Percentiles rank a stretch among this genome's conserved stretches.
These are phyloP conservation scores for Erethizon dorsatum DNA, from an alignment of 2,797 vertebrate genomes.

Conservation along the genomic window DNA sequence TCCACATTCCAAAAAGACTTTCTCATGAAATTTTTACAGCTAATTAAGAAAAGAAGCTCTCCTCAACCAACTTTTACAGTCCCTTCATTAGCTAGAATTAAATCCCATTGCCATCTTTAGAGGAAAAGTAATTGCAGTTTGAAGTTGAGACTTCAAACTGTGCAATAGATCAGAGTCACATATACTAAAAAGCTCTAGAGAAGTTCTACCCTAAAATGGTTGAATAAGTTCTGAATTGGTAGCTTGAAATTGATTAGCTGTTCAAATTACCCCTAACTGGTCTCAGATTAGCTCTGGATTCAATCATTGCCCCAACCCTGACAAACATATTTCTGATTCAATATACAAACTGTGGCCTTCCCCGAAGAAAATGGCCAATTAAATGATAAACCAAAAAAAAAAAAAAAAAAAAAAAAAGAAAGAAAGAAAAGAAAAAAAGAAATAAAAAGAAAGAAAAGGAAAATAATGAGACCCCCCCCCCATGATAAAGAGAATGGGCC, in stretches of 20 bases:
- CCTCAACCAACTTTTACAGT: not conserved
- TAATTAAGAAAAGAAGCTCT: not conserved
- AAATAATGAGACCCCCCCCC: not conserved
- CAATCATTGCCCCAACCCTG: not conserved
- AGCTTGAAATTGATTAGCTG: not conserved
- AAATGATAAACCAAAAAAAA: conserved; percentile 40
- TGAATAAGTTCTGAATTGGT: not conserved
- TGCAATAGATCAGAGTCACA: not conserved
- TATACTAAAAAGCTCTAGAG: not conserved
- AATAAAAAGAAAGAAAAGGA: too few relatives aligned
- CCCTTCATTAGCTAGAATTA: not conserved
- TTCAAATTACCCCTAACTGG: not conserved
- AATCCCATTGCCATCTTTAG: not conserved
- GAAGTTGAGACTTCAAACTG: not conserved
- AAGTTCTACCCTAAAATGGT: not conserved
- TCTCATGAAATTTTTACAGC: not conserved
- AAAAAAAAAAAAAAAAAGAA: too few relatives aligned
- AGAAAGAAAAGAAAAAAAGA: too few relatives aligned
- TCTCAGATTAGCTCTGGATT: not conserved
- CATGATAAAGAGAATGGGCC: not conserved
- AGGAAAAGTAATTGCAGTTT: not conserved
- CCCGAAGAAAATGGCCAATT: not conserved
- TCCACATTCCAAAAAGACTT: not conserved
- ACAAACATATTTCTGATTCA: conserved; percentile 22
- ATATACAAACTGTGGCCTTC: not conserved